phyloP scores from a whole-genome alignment of 37 sponge, comb jelly and placozoan species.

The Aplysina aerophoba region DNA sequence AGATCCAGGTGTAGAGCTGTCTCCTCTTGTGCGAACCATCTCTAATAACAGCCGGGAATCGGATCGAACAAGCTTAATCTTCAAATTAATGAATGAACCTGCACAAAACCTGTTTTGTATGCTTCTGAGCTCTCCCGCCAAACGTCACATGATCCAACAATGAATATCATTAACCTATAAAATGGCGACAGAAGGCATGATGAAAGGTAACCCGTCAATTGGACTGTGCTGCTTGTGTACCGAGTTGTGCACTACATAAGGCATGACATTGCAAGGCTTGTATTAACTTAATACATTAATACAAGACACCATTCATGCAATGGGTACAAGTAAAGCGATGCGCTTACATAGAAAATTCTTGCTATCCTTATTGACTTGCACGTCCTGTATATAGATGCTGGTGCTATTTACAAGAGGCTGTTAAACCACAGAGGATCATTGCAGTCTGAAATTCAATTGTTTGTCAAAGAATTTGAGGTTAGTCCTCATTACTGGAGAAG shows the following conservation, averaged over 20 bases:
- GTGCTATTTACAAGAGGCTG: constrained; percentile 63
- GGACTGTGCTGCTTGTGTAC: too few relatives aligned
- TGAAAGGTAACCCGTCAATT: constrained; percentile 32
- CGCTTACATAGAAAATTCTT: too few relatives aligned
- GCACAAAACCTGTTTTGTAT: neutral
- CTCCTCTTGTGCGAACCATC: constrained; percentile 26
- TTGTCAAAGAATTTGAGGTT: constrained; percentile 84
- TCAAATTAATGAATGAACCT: neutral
- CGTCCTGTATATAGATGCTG: constrained; percentile 60
- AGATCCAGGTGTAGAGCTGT: neutral
- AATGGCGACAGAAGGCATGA: constrained; percentile 57
- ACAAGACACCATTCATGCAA: too few relatives aligned
- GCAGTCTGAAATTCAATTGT: constrained; percentile 74
- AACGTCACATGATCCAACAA: neutral
- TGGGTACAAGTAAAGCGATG: too few relatives aligned
- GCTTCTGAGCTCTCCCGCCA: constrained; percentile 11
- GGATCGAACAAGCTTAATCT: neutral
- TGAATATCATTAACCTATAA: neutral
- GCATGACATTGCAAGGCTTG: too few relatives aligned
- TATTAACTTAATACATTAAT: too few relatives aligned
- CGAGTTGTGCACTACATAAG: too few relatives aligned
- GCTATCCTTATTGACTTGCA: too few relatives aligned
- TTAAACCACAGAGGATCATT: constrained; percentile 68
- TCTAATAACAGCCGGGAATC: neutral
- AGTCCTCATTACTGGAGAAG: neutral